Evolutionary conservation across 2,797 vertebrate species (phyloP).

Genomic region (Peromyscus melanophrys): DNA sequence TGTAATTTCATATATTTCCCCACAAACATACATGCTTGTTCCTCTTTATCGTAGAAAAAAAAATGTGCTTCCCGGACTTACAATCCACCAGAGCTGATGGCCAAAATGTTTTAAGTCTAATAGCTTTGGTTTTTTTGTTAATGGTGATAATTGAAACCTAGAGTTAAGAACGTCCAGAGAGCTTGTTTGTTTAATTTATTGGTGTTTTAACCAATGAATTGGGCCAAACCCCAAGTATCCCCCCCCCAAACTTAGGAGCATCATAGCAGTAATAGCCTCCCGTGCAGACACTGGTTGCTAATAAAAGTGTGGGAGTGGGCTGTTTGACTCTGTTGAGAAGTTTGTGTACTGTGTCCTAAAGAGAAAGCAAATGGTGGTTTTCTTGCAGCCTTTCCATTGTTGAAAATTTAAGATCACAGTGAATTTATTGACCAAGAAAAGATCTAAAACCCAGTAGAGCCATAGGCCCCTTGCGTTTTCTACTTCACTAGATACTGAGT

Average conservation of each 20-base stretch:
- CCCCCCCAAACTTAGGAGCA: neutral
- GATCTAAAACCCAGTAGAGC: neutral
- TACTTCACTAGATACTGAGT: neutral
- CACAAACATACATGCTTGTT: neutral
- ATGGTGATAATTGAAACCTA: neutral
- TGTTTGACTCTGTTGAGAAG: neutral
- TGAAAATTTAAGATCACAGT: neutral
- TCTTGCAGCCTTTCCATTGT: neutral
- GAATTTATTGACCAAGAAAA: neutral
- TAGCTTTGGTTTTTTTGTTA: neutral
- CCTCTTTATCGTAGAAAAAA: neutral
- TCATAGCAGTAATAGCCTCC: rapidly evolving
- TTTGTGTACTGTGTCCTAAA: neutral
- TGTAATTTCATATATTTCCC: conserved; percentile 23
- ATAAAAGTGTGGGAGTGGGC: neutral
- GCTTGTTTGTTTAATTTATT: neutral
- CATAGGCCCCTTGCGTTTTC: rapidly evolving
- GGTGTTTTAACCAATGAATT: neutral
- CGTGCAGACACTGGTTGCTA: too few relatives aligned
- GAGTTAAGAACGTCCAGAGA: neutral
- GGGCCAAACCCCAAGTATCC: rapidly evolving
- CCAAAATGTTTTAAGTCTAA: neutral
- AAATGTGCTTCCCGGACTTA: neutral
- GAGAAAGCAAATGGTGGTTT: neutral
- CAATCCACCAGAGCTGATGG: neutral